Conservation (phyloP, 2,888 invertebrate genomes). For the Drosophila leonis region DNA sequence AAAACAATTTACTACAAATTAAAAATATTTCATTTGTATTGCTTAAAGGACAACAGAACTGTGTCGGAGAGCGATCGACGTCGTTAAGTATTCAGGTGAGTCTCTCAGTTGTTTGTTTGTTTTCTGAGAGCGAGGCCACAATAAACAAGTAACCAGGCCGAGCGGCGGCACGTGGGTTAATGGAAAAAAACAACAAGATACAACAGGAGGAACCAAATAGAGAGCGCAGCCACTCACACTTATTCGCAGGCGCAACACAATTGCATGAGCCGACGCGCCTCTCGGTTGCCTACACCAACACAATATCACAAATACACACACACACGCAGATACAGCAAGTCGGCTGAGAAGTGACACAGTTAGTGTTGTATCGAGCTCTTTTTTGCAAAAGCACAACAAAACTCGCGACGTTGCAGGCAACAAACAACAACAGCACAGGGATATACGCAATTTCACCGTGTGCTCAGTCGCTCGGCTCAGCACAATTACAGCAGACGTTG, state of each 20-base stretch:
- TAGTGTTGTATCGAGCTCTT: conserved; percentile 69
- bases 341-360: conserved; percentile 64
- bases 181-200: conserved; percentile 8
- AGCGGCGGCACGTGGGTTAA: conserved; percentile 30
- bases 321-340: conserved; percentile 21
- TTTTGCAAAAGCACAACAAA: conserved; percentile 50
- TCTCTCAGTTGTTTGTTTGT: conserved; percentile 1
- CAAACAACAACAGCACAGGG: conserved; percentile 45
- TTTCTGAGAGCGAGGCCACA: conserved; percentile 7
- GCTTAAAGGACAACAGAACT: not conserved
- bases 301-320: conserved; percentile 33
- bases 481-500: conserved; percentile 47
- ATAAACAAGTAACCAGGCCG: conserved; percentile 15
- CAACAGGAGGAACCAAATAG: conserved; percentile 8
- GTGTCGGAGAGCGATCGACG: not conserved
- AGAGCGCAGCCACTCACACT: conserved; percentile 40
- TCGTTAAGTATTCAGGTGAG: not conserved
- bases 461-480: conserved; percentile 42
- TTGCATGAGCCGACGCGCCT: conserved; percentile 55
- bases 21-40: not conserved
- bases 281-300: conserved; percentile 49
- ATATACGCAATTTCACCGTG: conserved; percentile 38
- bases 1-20: not conserved
- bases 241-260: conserved; percentile 26
- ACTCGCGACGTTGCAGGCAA: conserved; percentile 46